Evolutionary conservation across 2,888 invertebrate species (phyloP), one percentile per base, ranked within the genome.

Genomic region (Tethea ocularis): DNA sequence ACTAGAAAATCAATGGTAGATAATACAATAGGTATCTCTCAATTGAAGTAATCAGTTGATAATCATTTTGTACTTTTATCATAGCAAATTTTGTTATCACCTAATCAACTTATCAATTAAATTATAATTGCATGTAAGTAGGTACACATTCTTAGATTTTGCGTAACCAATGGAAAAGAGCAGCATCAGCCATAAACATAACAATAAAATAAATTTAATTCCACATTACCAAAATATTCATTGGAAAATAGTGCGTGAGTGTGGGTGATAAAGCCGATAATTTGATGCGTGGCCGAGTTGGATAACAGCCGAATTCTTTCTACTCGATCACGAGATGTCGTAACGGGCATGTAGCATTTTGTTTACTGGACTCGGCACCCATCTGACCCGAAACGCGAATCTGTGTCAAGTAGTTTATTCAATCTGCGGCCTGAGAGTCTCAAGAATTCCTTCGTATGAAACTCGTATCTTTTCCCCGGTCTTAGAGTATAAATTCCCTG

Each of bases 401-500:
- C 89, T 93, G 90, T 93, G 93, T 93, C 93, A 93, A 93, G 93
- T 88, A 88, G 93, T 93, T 93, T 93, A 93, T 93, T 93, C 91
- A 93, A 93, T 93, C 91, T 91, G 87, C 79, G 78, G 81, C 78
- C 79, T 78, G 84, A 85, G 85, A 84, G 80, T 79, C 82, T 80
- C 77, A 75, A 68, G 69, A 63, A 64, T 57, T 33, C 58, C 61
- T 63, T 57, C 83, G 77, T 62, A 71, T 79, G 64, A 86, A 82
- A 84, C 65, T 77, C 74, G 66, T 66, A 68, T 75, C 68, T 85
- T 82, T 75, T 29, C n/a, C 41, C 57, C 46, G 55, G 60, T 15
- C 11, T 57, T 77, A 89, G 70, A 80, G 87, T 77, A 61, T 71
- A 75, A 62, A 78, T 79, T 84, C 61, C 63, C 66, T 57, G 58